A percentile compares a stretch with the other conserved stretches of the same genome.
phyloP scores from a whole-genome alignment of 2,888 invertebrate species.

The Celastrina argiolus region DNA sequence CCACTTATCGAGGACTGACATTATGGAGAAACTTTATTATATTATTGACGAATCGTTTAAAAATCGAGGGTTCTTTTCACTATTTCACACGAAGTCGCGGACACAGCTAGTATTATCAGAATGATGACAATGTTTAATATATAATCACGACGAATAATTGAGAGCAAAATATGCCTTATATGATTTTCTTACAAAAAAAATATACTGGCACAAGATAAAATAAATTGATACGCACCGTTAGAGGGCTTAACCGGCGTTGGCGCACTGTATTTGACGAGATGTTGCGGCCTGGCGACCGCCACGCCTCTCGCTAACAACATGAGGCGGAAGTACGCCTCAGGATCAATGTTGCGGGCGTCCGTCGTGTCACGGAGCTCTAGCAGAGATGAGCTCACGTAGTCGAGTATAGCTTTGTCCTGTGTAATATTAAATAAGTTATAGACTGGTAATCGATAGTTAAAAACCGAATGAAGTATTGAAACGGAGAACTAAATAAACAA shows the following conservation, averaged over 20 bases:
- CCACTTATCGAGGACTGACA: no score
- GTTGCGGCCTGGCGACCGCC: constrained; percentile 89
- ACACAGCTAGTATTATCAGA: no score
- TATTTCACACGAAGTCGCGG: no score
- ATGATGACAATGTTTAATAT: no score
- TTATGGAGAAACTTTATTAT: no score
- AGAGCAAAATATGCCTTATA: no score
- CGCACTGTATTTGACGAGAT: constrained; percentile 78
- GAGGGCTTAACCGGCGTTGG: constrained; percentile 57
- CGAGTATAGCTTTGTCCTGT: constrained; percentile 90
- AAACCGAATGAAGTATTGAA: neutral
- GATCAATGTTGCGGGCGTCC: constrained; percentile 86
- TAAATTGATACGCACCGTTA: constrained; percentile 41
- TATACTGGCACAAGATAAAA: no score
- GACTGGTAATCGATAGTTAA: neutral
- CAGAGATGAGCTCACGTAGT: constrained; percentile 84
- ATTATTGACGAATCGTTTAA: no score
- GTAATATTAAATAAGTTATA: neutral
- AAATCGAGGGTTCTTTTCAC: no score
- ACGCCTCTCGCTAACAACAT: constrained; percentile 90
- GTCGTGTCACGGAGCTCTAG: constrained; percentile 79
- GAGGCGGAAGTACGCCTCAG: constrained; percentile 93
- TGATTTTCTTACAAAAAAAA: no score
- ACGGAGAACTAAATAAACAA: no score
- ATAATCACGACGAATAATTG: no score